These are phyloP conservation scores for Epinotia ramella DNA, from an alignment of 2,888 invertebrate species.

Conservation along the genomic window DNA sequence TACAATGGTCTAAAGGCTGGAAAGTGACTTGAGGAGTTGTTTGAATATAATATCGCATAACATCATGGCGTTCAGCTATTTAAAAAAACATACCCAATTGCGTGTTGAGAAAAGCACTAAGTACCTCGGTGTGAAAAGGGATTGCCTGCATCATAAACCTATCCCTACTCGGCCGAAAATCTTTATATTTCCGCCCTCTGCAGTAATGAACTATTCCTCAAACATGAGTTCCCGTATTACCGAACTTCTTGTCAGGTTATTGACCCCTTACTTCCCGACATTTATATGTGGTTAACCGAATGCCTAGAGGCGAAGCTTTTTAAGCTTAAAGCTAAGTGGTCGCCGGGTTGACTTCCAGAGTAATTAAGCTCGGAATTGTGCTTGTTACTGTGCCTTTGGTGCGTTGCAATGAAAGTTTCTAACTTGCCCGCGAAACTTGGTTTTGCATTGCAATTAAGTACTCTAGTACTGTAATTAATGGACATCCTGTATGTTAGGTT, in stretches of 20 bases:
- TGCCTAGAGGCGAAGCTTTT: constrained; percentile 31
- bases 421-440: background rate
- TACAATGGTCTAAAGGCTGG: no score
- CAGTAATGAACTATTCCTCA: background rate
- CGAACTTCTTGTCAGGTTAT: background rate
- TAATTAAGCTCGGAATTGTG: constrained; percentile 35
- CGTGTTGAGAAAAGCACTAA: no score
- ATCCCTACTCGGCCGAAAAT: no score
- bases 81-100: no score
- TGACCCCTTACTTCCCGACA: background rate
- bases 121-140: no score
- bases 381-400: constrained; percentile 27
- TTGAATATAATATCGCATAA: no score
- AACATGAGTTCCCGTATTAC: background rate
- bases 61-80: no score
- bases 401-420: constrained; percentile 13
- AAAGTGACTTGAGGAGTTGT: no score
- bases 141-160: no score
- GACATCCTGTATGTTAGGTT: background rate
- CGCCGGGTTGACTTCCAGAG: constrained; percentile 18
- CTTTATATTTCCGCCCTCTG: no score
- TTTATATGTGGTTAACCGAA: constrained; percentile 4
- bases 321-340: constrained; percentile 24
- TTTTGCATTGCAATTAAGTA: background rate
- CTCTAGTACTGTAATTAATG: background rate